Evolutionary conservation across 2,797 vertebrate species (phyloP).

Genomic region (Aphelocoma californica): DNA sequence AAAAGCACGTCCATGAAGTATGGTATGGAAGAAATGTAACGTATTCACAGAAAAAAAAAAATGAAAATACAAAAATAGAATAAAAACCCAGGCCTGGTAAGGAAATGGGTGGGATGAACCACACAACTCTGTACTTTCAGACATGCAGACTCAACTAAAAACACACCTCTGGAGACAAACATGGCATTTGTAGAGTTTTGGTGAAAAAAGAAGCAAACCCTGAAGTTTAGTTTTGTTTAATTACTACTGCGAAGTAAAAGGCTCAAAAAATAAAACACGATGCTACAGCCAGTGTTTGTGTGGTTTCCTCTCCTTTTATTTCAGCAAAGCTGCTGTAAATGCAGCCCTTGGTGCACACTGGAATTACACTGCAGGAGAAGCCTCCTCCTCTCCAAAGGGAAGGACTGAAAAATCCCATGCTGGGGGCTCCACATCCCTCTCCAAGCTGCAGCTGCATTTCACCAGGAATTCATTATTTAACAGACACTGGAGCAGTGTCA

Average conservation of each 20-base stretch:
- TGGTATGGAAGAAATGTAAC: rapidly evolving
- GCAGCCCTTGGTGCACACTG: not conserved
- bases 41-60: not conserved
- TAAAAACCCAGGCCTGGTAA: not conserved
- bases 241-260: not conserved
- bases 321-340: not conserved
- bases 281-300: not conserved
- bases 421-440: rapidly evolving
- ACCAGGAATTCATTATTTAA: not conserved
- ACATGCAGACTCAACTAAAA: not conserved
- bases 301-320: not conserved
- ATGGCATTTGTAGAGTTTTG: not conserved
- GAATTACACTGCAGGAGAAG: not conserved
- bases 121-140: not conserved
- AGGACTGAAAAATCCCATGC: not conserved
- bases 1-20: rapidly evolving
- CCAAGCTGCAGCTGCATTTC: not conserved
- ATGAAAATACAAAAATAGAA: not conserved
- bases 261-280: not conserved
- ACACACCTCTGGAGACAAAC: not conserved
- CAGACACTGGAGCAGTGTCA: not conserved
- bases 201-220: not conserved
- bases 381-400: not conserved
- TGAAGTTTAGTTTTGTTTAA: not conserved
- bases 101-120: not conserved